Evolutionary conservation across 1,140 invertebrate genomes (phyloP).

Genomic region (Drosophila santomea): DNA sequence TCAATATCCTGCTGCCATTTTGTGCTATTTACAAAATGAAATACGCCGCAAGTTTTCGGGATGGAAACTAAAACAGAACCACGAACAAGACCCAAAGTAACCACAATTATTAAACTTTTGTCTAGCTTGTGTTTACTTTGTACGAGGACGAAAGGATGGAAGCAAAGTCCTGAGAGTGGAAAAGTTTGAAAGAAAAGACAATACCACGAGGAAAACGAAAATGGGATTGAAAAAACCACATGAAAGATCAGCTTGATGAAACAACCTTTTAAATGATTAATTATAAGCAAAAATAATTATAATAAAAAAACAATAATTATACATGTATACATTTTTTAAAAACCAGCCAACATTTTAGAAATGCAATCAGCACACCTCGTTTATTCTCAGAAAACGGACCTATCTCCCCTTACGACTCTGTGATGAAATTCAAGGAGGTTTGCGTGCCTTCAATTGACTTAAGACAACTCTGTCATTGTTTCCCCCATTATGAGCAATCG

Average conservation of each 20-base stretch:
- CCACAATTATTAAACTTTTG: constrained; percentile 72
- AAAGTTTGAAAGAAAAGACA: constrained; percentile 3
- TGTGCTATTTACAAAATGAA: constrained; percentile 71
- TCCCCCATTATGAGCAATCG: too few species aligned
- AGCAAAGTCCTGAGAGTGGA: not conserved
- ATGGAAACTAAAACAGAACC: constrained; percentile 14
- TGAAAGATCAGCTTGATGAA: not conserved
- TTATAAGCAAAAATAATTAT: too few species aligned
- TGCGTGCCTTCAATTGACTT: too few species aligned
- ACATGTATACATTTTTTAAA: too few species aligned
- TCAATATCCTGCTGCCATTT: constrained; percentile 74
- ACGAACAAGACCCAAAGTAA: constrained; percentile 55
- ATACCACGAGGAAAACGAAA: not conserved
- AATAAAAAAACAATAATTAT: too few species aligned
- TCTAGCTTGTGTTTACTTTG: constrained; percentile 57
- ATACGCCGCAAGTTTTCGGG: constrained; percentile 68
- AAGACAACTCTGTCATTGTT: too few species aligned
- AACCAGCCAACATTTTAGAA: too few species aligned
- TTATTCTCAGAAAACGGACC: too few species aligned
- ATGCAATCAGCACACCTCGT: too few species aligned
- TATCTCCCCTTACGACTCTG: too few species aligned
- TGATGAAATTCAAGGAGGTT: too few species aligned
- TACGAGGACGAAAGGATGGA: not conserved
- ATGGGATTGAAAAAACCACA: not conserved
- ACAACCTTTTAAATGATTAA: too few species aligned